phyloP scores from a whole-genome alignment of 2,113 vertebrate species.

The Epinephelus moara region DNA sequence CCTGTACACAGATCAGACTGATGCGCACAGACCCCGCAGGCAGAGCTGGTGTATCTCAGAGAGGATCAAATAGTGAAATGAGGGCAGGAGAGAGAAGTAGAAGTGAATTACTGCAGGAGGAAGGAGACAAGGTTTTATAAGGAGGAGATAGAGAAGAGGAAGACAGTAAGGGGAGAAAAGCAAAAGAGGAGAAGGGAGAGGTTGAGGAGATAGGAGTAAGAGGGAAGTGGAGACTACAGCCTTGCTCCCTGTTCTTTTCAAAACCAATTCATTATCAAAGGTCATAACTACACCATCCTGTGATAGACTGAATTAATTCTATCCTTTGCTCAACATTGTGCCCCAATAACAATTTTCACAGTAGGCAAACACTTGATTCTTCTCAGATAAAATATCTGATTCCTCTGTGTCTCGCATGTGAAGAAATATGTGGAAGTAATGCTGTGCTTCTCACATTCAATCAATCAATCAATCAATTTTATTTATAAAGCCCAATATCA shows the following conservation, averaged over 20 bases:
- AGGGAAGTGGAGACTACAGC: constrained; percentile 9
- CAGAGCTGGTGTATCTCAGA: constrained; percentile 73
- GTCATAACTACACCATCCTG: not conserved
- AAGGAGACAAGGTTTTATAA: constrained; percentile 32
- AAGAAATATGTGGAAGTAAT: not conserved
- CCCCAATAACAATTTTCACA: not conserved
- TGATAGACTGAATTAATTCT: not conserved
- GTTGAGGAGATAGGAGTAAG: not conserved
- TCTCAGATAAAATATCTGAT: not conserved
- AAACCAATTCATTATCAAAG: constrained; percentile 27
- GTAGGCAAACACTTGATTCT: not conserved
- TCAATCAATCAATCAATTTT: too few species aligned
- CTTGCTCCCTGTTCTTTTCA: constrained; percentile 8
- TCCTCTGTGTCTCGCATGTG: not conserved
- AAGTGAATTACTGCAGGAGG: constrained; percentile 52
- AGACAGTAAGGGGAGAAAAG: not conserved
- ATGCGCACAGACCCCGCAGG: constrained; percentile 70
- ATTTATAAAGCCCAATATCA: too few species aligned
- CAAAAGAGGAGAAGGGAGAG: not conserved
- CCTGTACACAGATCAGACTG: constrained; percentile 73
- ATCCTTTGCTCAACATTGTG: not conserved
- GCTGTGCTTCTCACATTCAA: not conserved
- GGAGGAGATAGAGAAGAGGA: constrained; percentile 14
- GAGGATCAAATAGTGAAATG: constrained; percentile 76
- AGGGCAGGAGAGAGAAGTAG: constrained; percentile 58